Percentiles rank a stretch among this genome's conserved stretches.
Evolutionary conservation across 2,113 vertebrate genomes (phyloP).

Genomic region (Alectura lathami): DNA sequence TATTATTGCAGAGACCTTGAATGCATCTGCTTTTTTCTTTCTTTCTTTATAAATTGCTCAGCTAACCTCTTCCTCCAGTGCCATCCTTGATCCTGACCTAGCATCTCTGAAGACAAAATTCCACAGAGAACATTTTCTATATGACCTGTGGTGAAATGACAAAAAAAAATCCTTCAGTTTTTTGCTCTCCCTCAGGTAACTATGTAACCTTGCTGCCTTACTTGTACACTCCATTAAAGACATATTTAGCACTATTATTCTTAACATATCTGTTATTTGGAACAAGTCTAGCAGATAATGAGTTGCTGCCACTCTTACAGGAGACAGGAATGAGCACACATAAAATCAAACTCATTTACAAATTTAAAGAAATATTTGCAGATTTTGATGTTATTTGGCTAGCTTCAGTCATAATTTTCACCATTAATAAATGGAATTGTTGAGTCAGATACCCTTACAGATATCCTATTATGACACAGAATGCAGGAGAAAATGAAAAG

Average conservation of each 20-base stretch:
- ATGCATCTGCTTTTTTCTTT: background rate
- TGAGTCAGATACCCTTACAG: background rate
- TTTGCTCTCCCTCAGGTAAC: background rate
- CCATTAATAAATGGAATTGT: background rate
- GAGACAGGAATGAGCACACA: background rate
- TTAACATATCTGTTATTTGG: conserved; percentile 22
- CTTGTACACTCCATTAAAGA: background rate
- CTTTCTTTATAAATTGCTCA: background rate
- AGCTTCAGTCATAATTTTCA: background rate
- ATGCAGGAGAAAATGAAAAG: background rate
- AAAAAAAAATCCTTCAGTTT: background rate
- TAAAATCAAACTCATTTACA: background rate
- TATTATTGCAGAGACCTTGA: background rate
- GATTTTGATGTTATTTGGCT: background rate
- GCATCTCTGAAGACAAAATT: background rate
- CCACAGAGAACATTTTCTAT: background rate
- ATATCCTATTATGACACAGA: background rate
- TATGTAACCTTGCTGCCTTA: background rate
- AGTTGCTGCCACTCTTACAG: background rate
- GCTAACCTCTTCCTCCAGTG: background rate
- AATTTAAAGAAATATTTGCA: background rate
- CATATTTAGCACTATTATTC: conserved; percentile 31
- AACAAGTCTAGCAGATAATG: conserved; percentile 14
- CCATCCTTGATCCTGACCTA: background rate
- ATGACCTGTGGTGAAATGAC: background rate